Base-by-base conservation (phyloP, 1,140 invertebrate species). In the Samia ricini region DNA sequence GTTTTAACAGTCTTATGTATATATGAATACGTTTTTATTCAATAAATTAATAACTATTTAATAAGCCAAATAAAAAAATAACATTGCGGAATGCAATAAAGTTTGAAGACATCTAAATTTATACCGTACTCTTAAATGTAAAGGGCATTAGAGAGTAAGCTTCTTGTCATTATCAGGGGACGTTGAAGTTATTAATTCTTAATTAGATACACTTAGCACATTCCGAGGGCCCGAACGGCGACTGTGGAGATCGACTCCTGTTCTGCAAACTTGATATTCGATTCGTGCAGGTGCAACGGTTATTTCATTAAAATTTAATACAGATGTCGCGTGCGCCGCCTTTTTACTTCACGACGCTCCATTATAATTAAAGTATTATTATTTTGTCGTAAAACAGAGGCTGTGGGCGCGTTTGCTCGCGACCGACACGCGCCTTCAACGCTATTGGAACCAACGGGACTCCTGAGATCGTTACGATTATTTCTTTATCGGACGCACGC, bases 341-440 rank as follows among this genome's bases (percentile, higher is more conserved):
- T 88, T 83, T 87, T 86, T 86, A 84, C 76, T 70, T 77, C 66
- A 74, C 75, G 71, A 79, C 74, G 77, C 79, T 80, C 77, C 79
- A 79, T 85, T 87, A 85, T 85, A 86, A 89, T 87, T 88, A 85
- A 88, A 84, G 81, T 81, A 83, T 85, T 42, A 85, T 84, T 88
- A 88, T 87, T 85, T 85, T 81, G 76, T 83, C 83, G 77, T 88
- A 88, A 87, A 89, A 79, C 69, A 69, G 75, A 68, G 69, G 61
- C 69, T 64, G 68, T 56, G 63, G 12, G 19, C 66, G 64, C 62
- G 69, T 56, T 73, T 63, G 68, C 57, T 65, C 63, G 68, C 69
- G 64, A 59, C 58, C 56, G 78, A 72, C 77, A 85, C 81, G 76
- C 76, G 85, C 77, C 77, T 60, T 74, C 60, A 61, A 56, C 64